Base-by-base conservation (phyloP, 2,888 invertebrate genomes). In the Sclerodermus sp. region DNA sequence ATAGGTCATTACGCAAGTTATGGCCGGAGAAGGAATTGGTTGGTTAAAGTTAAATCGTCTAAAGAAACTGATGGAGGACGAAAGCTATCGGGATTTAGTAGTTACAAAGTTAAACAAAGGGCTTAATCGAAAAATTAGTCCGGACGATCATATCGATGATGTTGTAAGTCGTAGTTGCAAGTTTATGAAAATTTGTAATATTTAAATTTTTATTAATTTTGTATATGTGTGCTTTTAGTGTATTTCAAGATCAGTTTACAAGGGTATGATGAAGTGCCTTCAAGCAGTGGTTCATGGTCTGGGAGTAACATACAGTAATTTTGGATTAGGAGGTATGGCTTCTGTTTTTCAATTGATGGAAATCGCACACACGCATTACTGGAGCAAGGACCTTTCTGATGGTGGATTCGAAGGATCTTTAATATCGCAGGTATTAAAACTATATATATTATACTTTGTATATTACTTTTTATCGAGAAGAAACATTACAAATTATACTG, bases 331-430 rank as follows among this genome's bases (percentile, higher is more conserved):
- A 31, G 99, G 99, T 16, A 95, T 97, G 91, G 96, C 96, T 2
- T 95, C 96, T 0, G 93, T 94, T 15, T 97, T 96, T 79, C 95
- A 96, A 80, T 83, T 98, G 60, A 88, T 98, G 69, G 99, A 99
- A 83, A 96, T 99, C 73, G 93, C 96, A 1, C 98, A 99, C 78
- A 99, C 99, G 0, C 98, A 99, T 80, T 99, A 90, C 77, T 96
- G 96, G 94, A 91, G 90, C 64, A 91, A 92, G 72, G 94, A 94
- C 74, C 76, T 92, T 8, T 82, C 85, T 0, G 85, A 85, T 51
- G 78, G 79, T 17, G 78, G 77, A 34, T 79, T 79, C 42, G 81
- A 80, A 42, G 77, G 80, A 37, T 79, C 80, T 6, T 68, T 81
- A 41, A 74, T 82, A 55, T 81, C 82, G 18, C 82, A 82, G 76